phyloP scores from a whole-genome alignment of 2,888 invertebrate genomes.

The Phengaris arion region DNA sequence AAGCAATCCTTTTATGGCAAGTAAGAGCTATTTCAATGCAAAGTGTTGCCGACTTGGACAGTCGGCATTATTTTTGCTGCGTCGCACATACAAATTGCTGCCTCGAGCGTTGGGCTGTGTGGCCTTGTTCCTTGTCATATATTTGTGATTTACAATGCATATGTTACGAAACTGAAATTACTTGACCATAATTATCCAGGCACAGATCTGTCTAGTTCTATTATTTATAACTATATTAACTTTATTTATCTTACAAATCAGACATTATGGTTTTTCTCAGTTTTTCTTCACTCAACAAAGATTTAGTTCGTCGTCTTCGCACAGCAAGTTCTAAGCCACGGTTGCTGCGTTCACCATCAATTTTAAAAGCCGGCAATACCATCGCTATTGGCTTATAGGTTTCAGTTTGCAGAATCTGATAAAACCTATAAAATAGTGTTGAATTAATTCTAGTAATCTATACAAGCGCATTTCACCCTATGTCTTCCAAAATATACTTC shows the following conservation, averaged over 20 bases:
- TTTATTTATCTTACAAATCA: conserved; percentile 51
- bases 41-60: neutral
- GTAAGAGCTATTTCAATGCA: neutral
- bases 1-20: neutral
- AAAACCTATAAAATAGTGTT: neutral
- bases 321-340: conserved; percentile 61
- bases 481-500: no score
- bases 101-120: neutral
- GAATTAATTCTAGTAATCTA: neutral
- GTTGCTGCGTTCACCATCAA: conserved; percentile 57
- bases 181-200: neutral
- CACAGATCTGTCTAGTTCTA: neutral
- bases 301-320: conserved; percentile 70
- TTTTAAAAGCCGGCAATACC: conserved; percentile 43
- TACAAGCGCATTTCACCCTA: no score
- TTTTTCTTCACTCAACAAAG: conserved; percentile 64
- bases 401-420: conserved; percentile 4
- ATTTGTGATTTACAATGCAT: neutral
- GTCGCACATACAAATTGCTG: neutral
- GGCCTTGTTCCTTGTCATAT: neutral
- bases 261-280: conserved; percentile 62
- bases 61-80: no score
- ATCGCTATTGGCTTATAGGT: conserved; percentile 52
- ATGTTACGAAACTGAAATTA: neutral
- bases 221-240: no score